Conservation (phyloP, 2,113 vertebrate genomes). For the Xiphophorus maculatus region DNA sequence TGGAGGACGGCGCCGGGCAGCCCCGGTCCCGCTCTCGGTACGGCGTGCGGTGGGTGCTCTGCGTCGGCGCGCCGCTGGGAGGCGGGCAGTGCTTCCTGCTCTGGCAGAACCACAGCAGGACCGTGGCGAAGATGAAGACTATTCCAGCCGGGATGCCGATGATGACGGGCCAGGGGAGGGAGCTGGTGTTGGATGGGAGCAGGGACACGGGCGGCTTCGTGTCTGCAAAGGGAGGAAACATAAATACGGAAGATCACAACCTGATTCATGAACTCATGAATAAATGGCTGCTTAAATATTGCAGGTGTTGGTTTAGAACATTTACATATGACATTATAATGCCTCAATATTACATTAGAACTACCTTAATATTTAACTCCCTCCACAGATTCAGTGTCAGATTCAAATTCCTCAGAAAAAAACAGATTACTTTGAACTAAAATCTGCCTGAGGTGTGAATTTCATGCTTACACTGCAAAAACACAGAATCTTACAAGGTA, state of each 20-base stretch:
- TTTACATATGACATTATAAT: too few species aligned
- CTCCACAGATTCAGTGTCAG: not conserved
- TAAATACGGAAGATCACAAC: not conserved
- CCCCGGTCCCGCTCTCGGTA: slow-evolving; percentile 69
- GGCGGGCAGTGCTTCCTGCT: slow-evolving; percentile 89
- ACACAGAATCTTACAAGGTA: too few species aligned
- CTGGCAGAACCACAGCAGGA: slow-evolving; percentile 96
- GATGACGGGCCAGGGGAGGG: slow-evolving; percentile 96
- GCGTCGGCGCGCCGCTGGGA: slow-evolving; percentile 57
- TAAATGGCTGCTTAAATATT: too few species aligned
- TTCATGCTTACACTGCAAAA: not conserved
- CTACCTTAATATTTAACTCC: not conserved
- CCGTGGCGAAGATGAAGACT: slow-evolving; percentile 92
- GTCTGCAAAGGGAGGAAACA: slow-evolving; percentile 75
- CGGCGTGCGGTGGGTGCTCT: slow-evolving; percentile 73
- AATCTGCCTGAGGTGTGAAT: not conserved
- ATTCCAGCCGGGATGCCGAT: slow-evolving; percentile 94
- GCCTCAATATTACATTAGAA: too few species aligned
- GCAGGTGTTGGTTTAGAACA: too few species aligned
- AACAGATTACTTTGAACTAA: not conserved
- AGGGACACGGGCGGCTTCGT: slow-evolving; percentile 87
- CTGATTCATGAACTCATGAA: too few species aligned
- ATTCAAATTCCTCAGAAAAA: not conserved
- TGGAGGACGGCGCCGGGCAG: slow-evolving; percentile 43
- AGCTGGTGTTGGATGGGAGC: slow-evolving; percentile 80